These are phyloP conservation scores for Cryptus viduatorius DNA, from an alignment of 2,888 invertebrate species.

Conservation along the genomic window DNA sequence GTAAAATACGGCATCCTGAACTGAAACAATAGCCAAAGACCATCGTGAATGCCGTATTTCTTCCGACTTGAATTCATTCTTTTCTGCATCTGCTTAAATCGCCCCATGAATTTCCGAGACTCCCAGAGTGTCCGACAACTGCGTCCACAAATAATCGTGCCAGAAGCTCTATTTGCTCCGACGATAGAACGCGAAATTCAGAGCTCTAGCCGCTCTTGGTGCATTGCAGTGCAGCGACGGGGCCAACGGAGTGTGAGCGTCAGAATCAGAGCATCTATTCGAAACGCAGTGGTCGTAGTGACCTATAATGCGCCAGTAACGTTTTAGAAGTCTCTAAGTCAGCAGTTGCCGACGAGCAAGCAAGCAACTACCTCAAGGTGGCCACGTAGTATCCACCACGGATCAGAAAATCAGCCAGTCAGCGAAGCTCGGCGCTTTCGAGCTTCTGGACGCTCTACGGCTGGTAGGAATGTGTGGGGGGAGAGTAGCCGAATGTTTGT, in stretches of 20 bases:
- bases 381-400: conserved; percentile 47
- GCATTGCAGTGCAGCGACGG: conserved; percentile 26
- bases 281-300: conserved; percentile 20
- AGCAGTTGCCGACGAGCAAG: conserved; percentile 35
- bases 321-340: conserved; percentile 56
- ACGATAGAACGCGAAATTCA: conserved; percentile 47
- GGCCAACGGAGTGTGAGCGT: conserved; percentile 25
- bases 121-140: too few species aligned
- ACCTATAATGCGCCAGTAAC: conserved; percentile 41
- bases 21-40: not conserved
- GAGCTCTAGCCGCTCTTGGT: conserved; percentile 32
- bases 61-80: too few species aligned
- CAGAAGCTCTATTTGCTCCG: conserved; percentile 42
- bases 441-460: conserved; percentile 22
- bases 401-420: conserved; percentile 56
- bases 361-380: conserved; percentile 44
- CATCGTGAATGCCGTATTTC: not conserved
- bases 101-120: too few species aligned
- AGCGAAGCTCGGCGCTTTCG: conserved; percentile 29
- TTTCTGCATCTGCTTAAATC: too few species aligned
- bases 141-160: conserved; percentile 22
- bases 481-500: conserved; percentile 21
- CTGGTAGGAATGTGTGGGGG: conserved; percentile 24
- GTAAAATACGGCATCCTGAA: too few species aligned
- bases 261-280: conserved; percentile 47